These are phyloP conservation scores for Macrotus californicus DNA, from an alignment of 2,113 vertebrate species.

Conservation along the genomic window DNA sequence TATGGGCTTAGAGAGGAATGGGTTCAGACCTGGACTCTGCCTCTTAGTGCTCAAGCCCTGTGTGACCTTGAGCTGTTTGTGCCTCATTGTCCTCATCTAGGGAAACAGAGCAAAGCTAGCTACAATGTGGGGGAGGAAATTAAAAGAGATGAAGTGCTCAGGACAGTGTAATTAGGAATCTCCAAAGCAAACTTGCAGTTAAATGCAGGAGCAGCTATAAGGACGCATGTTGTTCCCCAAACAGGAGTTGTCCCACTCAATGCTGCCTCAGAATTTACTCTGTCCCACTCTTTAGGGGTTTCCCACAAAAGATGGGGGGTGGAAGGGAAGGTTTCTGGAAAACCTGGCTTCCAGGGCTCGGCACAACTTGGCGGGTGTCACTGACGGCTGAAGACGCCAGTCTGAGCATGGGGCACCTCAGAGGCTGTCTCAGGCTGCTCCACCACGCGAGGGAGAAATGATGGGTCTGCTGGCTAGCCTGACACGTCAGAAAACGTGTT, in stretches of 20 bases:
- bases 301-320: not conserved
- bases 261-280: not conserved
- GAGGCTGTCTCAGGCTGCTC: not conserved
- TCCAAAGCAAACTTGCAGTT: rapidly evolving
- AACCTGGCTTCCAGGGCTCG: not conserved
- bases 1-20: rapidly evolving
- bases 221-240: rapidly evolving
- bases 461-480: not conserved
- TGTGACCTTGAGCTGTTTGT: not conserved
- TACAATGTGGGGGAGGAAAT: not conserved
- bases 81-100: not conserved
- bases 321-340: not conserved
- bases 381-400: not conserved
- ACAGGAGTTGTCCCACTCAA: not conserved
- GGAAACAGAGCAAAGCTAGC: not conserved
- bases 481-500: not conserved
- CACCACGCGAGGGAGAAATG: not conserved
- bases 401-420: not conserved
- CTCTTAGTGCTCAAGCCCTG: rapidly evolving
- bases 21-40: rapidly evolving
- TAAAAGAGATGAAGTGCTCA: not conserved
- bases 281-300: not conserved
- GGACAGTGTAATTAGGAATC: no score
- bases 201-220: not conserved
- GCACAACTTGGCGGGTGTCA: rapidly evolving